phyloP scores from a whole-genome alignment of 2,888 invertebrate species.

The Drosophila stalkeri region DNA sequence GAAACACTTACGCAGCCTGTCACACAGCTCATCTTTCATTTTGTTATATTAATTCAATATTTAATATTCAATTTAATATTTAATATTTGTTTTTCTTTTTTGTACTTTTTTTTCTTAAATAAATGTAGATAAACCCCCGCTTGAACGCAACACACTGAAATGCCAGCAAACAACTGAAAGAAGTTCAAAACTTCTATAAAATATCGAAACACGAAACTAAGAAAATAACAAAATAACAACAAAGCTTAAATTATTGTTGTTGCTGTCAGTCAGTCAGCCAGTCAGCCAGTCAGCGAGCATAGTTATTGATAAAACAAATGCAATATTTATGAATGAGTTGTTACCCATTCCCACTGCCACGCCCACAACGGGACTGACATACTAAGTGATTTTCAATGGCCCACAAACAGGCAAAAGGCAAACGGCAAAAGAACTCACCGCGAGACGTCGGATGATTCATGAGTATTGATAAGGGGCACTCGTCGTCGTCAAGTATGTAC shows the following conservation, averaged over 20 bases:
- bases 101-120: neutral
- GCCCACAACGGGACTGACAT: slow-evolving; percentile 15
- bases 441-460: slow-evolving; percentile 95
- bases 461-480: slow-evolving; percentile 97
- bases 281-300: slow-evolving; percentile 59
- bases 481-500: slow-evolving; percentile 97
- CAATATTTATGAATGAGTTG: slow-evolving; percentile 59
- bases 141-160: slow-evolving; percentile 38
- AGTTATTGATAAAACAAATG: slow-evolving; percentile 84
- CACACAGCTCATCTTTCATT: slow-evolving; percentile 36
- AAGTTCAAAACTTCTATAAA: slow-evolving; percentile 18
- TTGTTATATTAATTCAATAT: neutral
- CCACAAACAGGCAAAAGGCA: slow-evolving; percentile 39
- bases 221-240: slow-evolving; percentile 58
- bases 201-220: slow-evolving; percentile 31
- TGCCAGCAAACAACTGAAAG: slow-evolving; percentile 61
- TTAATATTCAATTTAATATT: neutral
- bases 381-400: slow-evolving; percentile 74
- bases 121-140: neutral
- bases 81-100: neutral
- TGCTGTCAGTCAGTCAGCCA: slow-evolving; percentile 43
- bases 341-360: slow-evolving; percentile 15
- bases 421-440: slow-evolving; percentile 88
- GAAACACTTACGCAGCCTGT: slow-evolving; percentile 38
- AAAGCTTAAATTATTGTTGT: slow-evolving; percentile 21